Evolutionary conservation across 2,113 vertebrate genomes (phyloP), one percentile per base, ranked within the genome.

Genomic region (Centropristis striata): DNA sequence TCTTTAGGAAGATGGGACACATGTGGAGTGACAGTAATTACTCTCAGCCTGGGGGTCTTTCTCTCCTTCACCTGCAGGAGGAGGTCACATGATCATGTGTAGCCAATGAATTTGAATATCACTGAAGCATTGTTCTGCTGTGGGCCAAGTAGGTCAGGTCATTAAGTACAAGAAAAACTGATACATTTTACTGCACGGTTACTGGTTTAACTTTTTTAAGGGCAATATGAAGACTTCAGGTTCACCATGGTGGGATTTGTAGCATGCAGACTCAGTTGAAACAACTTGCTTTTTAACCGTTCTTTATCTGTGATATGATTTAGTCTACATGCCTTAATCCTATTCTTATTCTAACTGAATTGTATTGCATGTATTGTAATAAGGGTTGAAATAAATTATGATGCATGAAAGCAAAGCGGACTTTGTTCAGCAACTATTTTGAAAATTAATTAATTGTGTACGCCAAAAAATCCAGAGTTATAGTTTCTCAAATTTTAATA

Each of bases 81-180:
- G 23, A 15, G 4, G 59, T 65, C 83, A 86, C 70, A 42, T 88
- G 88, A 79, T 47, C 50, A 8, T 0, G 49, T 27, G 65, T 27
- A 67, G 77, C 78, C 74, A 80, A 63, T 82, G 9, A 5, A 4
- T 0, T 14, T 1, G 28, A 47, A 37, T 4, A 1, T 65, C 53
- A 49, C 54, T 42, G 0, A 18, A 6, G 16, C 0, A 44, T 60
- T 71, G 51, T 54, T 65, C 42, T 46, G 61, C 9, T 42, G 11
- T 9, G 23, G 14, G 55, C 25, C 25, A 84, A 84, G 18, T 58
- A 42, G 23, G 50, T 54, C 44, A 63, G 37, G 0, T 55, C 15
- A 41, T 9, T 1, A 1, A 27, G 42, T 0, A 5, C 14, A 44
- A 25, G n/a, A 47, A n/a, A 10, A 21, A 27, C n/a, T 44, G 37